These are phyloP conservation scores for Gastrophryne carolinensis DNA, from an alignment of 2,797 vertebrate genomes.

Conservation along the genomic window DNA sequence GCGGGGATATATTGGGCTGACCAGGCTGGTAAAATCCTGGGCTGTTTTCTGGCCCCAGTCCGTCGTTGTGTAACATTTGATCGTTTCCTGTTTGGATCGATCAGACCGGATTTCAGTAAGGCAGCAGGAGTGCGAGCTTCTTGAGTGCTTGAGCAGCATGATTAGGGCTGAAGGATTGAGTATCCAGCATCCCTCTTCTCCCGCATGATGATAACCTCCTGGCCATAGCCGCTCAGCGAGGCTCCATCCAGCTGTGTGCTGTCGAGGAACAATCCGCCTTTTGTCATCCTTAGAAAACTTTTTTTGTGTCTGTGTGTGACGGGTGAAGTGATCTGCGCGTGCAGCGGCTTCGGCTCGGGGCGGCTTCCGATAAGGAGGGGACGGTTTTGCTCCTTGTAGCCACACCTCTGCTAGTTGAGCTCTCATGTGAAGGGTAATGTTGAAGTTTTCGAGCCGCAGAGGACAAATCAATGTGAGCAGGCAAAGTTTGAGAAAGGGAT, in stretches of 20 bases:
- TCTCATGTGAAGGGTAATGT: constrained; percentile 57
- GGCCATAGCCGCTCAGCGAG: neutral
- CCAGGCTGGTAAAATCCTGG: too few species aligned
- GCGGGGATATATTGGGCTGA: too few species aligned
- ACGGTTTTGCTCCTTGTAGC: constrained; percentile 48
- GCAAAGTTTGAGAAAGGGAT: constrained; percentile 45
- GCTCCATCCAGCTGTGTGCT: neutral
- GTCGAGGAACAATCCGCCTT: constrained; percentile 15
- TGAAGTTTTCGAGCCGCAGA: constrained; percentile 58
- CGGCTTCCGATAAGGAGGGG: constrained; percentile 57
- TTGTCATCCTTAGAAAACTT: constrained; percentile 2
- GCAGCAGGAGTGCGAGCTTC: too few species aligned
- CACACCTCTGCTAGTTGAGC: constrained; percentile 58
- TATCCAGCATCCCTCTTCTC: neutral
- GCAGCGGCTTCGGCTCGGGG: constrained; percentile 46
- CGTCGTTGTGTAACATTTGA: too few species aligned
- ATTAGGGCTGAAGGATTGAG: neutral
- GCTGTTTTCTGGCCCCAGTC: too few species aligned
- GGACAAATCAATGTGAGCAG: constrained; percentile 69
- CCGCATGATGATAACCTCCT: neutral
- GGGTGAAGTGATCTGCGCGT: constrained; percentile 23
- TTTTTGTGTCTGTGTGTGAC: constrained; percentile 19
- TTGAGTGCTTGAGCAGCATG: too few species aligned
- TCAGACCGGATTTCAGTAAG: too few species aligned
- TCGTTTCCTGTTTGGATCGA: too few species aligned